A percentile compares a stretch with the other conserved stretches of the same genome.
These are phyloP conservation scores for Sitta carolinensis DNA, from an alignment of 2,797 vertebrate genomes.

Conservation along the genomic window DNA sequence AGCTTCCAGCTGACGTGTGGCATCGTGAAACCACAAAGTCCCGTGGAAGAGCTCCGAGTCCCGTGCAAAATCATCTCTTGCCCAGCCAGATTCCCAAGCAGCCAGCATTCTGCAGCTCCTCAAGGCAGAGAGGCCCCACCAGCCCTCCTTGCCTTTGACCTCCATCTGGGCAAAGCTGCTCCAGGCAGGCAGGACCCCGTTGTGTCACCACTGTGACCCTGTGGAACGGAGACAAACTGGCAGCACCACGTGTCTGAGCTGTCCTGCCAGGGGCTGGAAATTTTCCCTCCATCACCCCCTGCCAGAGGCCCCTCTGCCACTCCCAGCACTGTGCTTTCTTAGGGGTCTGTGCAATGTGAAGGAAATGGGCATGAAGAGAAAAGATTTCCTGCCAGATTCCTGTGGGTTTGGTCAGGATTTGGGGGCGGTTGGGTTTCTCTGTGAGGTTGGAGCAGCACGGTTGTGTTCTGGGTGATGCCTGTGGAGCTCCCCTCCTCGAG, in stretches of 20 bases:
- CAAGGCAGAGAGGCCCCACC: neutral
- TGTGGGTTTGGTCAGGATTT: neutral
- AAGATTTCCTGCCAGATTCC: neutral
- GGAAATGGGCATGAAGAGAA: neutral
- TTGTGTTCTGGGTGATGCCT: neutral
- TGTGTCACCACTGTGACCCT: neutral
- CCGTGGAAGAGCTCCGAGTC: neutral
- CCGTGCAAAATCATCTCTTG: neutral
- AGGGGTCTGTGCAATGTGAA: neutral
- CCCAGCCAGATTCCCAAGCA: neutral
- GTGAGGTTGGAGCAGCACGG: rapidly evolving
- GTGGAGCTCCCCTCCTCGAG: neutral
- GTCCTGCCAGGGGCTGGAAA: too few species aligned
- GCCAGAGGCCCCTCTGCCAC: neutral
- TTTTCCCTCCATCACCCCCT: neutral
- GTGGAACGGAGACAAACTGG: neutral
- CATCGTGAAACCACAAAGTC: rapidly evolving
- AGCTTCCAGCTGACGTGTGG: neutral
- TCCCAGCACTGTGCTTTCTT: neutral
- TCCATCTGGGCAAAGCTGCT: neutral
- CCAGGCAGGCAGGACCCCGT: neutral
- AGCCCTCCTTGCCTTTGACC: neutral
- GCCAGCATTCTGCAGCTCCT: neutral
- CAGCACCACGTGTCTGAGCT: rapidly evolving
- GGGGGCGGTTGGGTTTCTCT: rapidly evolving